Conservation (phyloP, 2,113 vertebrate species). For the Astatoreochromis straeleni region DNA sequence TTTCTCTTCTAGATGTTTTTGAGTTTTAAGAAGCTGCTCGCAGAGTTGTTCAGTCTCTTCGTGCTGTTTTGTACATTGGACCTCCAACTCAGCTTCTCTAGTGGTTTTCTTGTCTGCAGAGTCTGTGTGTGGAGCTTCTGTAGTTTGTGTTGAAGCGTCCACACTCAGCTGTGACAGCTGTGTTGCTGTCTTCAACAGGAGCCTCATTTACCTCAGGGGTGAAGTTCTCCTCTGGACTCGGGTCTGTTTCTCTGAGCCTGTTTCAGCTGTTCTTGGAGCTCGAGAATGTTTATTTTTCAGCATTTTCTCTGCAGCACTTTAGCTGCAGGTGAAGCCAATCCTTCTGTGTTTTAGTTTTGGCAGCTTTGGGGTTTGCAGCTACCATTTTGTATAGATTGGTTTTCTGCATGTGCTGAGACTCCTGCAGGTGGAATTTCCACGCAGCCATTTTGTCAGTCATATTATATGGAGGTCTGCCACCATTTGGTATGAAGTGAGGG, state of each 20-base stretch:
- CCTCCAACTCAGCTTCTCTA: background rate
- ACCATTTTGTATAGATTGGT: background rate
- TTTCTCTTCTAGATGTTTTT: background rate
- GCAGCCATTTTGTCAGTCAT: accelerated
- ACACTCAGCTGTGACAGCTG: background rate
- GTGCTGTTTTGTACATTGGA: background rate
- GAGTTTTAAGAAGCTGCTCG: accelerated
- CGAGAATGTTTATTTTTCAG: accelerated
- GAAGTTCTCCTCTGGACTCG: background rate
- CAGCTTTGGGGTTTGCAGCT: background rate
- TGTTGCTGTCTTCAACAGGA: background rate
- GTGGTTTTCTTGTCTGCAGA: background rate
- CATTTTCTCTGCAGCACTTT: background rate
- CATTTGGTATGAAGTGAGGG: accelerated
- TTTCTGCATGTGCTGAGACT: background rate
- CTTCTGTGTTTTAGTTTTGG: accelerated
- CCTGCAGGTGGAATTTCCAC: accelerated
- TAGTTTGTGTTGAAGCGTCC: background rate
- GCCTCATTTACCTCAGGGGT: background rate
- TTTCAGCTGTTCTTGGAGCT: accelerated
- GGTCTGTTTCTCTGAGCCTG: background rate
- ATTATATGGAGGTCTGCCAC: accelerated
- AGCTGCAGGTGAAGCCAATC: accelerated
- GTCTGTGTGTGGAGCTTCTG: background rate
- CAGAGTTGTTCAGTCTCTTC: accelerated